Evolutionary conservation across 1,140 invertebrate species (phyloP), one percentile per base, ranked within the genome.

Genomic region (Adelges cooleyi): DNA sequence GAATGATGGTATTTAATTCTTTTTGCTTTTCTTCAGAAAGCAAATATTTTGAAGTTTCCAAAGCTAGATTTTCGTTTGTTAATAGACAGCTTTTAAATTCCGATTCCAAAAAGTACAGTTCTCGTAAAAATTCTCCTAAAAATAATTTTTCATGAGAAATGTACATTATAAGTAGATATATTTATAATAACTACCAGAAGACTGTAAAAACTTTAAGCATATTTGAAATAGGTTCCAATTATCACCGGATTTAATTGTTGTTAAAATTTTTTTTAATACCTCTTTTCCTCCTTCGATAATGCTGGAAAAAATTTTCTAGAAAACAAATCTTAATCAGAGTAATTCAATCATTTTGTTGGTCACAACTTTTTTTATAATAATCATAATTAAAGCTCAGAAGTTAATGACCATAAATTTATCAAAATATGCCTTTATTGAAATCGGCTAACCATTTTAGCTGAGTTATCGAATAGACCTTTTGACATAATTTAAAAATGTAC

Each of bases 171-270:
- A n/a, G 38, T 38, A 1, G n/a, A 25, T 2, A 20, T 38, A 54
- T 27, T 65, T 29, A 10, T 5, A 38, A 65, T 48, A 69, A 68
- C 69, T 73, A 82, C 83, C 81, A 69, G 84, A 80, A 68, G 80
- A 83, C 71, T 89, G 84, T 72, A 87, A 77, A 20, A 86, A 74
- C 0, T 80, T 84, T 66, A 86, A 76, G 70, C 82, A 85, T 67
- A 84, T 81, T 72, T 86, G 84, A 67, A 86, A 80, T 22, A 84
- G 75, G 65, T 80, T 82, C 84, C 85, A 83, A 73, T 86, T 82
- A 71, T 87, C 80, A 46, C 81, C 79, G 65, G 5, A 75, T 73
- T 72, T 77, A 22, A 44, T 79, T 36, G 73, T 62, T 15, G 20
- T 6, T 23, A 62, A 33, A 29, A 62, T 62, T 33, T 48, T 62